Evolutionary conservation across 1,140 invertebrate genomes (phyloP).

Genomic region (Zaprionus vittiger): DNA sequence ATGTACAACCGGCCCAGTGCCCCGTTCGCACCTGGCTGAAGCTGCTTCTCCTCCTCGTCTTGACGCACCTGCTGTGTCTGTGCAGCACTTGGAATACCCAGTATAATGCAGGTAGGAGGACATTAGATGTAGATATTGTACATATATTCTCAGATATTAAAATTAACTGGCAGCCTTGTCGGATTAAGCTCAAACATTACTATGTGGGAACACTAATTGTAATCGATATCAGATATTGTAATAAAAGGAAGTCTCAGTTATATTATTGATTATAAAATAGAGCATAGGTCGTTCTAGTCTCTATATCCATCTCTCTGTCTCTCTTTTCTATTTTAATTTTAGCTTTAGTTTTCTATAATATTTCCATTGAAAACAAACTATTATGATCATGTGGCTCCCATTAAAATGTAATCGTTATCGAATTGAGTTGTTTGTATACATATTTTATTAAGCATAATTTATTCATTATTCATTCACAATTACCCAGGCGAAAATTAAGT

Average conservation of each 20-base stretch:
- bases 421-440: not conserved
- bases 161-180: no score
- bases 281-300: not conserved
- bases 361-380: not conserved
- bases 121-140: not conserved
- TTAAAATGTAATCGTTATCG: not conserved
- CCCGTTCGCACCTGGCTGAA: not conserved
- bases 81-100: constrained; percentile 39
- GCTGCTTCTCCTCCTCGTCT: not conserved
- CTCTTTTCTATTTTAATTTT: not conserved
- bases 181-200: no score
- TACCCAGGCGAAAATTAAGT: not conserved
- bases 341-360: not conserved
- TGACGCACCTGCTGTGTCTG: constrained; percentile 31
- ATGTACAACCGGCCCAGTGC: constrained; percentile 21
- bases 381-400: not conserved
- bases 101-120: not conserved
- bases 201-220: no score
- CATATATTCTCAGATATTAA: no score
- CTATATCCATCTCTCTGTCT: not conserved
- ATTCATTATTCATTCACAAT: not conserved
- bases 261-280: no score
- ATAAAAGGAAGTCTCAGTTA: no score
- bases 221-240: no score
- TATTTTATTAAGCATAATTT: not conserved